These are phyloP conservation scores for Drosophila ohnishii DNA, from an alignment of 1,140 invertebrate species.

Conservation along the genomic window DNA sequence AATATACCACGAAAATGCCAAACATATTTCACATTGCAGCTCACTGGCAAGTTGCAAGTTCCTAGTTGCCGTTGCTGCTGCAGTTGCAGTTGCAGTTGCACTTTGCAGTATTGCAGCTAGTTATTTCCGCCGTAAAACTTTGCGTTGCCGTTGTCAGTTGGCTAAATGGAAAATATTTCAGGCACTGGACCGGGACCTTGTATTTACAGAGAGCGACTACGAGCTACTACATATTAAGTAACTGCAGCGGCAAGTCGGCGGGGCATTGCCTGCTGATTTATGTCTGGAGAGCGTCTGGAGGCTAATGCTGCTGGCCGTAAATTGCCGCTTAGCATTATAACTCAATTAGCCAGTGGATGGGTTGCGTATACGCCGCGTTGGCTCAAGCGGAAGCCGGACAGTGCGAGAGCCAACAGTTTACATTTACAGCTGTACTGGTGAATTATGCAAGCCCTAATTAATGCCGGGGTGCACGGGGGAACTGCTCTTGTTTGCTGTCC, in stretches of 20 bases:
- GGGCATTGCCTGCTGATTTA: conserved; percentile 27
- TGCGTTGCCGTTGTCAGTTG: conserved; percentile 43
- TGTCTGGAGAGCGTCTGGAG: conserved; percentile 23
- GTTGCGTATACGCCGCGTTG: conserved; percentile 55
- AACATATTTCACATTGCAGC: conserved; percentile 49
- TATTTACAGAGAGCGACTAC: conserved; percentile 20
- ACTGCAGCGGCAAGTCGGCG: conserved; percentile 1
- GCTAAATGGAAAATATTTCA: conserved; percentile 48
- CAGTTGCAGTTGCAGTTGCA: conserved; percentile 18
- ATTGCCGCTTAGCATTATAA: conserved; percentile 72
- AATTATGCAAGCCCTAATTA: conserved; percentile 70
- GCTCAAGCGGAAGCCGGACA: conserved; percentile 20
- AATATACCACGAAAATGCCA: conserved; percentile 39
- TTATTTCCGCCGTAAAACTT: conserved; percentile 47
- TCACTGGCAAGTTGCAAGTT: conserved; percentile 15
- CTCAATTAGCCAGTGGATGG: conserved; percentile 59
- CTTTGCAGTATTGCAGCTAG: conserved; percentile 28
- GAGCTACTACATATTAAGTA: conserved; percentile 24
- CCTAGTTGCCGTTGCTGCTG: conserved; percentile 18
- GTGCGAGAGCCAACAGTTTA: conserved; percentile 25
- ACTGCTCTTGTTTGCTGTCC: conserved; percentile 8
- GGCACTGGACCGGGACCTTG: conserved; percentile 15
- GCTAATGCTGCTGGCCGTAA: conserved; percentile 55
- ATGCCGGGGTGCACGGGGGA: conserved; percentile 32
- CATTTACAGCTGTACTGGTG: conserved; percentile 54